Percentiles rank a stretch among this genome's conserved stretches.
These are phyloP conservation scores for Platanista minor DNA, from an alignment of 2,113 vertebrate genomes.

Conservation along the genomic window DNA sequence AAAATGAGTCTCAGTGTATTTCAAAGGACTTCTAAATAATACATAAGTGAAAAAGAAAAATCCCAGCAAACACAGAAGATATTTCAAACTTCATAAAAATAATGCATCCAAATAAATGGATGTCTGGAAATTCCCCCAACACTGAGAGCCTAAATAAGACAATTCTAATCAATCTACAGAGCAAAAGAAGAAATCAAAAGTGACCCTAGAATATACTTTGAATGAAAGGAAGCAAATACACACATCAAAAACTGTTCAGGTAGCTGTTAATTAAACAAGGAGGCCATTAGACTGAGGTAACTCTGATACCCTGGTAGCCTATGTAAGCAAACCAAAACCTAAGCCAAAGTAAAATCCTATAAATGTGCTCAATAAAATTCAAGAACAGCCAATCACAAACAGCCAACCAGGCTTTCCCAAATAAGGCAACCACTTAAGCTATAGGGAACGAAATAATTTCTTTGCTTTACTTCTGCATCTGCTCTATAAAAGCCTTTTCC, in stretches of 20 bases:
- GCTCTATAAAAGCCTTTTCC: not conserved
- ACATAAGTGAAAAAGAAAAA: not conserved
- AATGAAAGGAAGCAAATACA: not conserved
- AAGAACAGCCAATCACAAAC: not conserved
- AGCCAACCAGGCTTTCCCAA: not conserved
- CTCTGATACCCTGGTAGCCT: not conserved
- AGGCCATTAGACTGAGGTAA: not conserved
- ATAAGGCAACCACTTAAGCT: not conserved
- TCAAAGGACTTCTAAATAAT: not conserved
- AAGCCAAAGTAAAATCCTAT: not conserved
- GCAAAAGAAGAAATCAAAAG: not conserved
- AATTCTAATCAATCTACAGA: not conserved
- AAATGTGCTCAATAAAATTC: not conserved
- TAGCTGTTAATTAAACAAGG: not conserved
- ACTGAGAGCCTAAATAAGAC: not conserved
- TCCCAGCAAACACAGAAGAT: not conserved
- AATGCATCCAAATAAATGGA: not conserved
- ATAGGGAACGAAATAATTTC: not conserved
- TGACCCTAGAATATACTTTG: not conserved
- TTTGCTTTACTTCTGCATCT: not conserved
- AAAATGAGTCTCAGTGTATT: not conserved
- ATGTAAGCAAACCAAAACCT: not conserved
- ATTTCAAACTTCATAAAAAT: not conserved
- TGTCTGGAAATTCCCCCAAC: not conserved
- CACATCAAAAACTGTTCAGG: not conserved